These are phyloP conservation scores for Stomatorhinus walkeri DNA, from an alignment of 2,797 vertebrate species.

Conservation along the genomic window DNA sequence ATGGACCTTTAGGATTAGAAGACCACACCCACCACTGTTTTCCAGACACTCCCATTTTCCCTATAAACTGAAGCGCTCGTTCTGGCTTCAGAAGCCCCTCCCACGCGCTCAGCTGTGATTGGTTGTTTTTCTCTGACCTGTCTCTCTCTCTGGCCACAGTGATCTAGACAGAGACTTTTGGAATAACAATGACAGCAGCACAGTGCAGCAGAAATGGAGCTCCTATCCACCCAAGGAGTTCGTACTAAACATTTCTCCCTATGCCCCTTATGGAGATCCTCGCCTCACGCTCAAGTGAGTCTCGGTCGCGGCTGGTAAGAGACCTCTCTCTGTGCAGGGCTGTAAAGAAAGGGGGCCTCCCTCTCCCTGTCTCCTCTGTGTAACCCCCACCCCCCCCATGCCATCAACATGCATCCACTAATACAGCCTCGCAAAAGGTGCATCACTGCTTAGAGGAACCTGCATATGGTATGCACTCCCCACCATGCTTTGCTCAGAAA, in stretches of 20 bases:
- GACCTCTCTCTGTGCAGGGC: slow-evolving; percentile 58
- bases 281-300: slow-evolving; percentile 99
- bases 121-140: slow-evolving; percentile 80
- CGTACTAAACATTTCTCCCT: slow-evolving; percentile 99
- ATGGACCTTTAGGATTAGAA: slow-evolving; percentile 13
- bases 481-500: background rate
- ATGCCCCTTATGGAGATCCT: slow-evolving; percentile 96
- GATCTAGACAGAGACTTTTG: slow-evolving; percentile 99
- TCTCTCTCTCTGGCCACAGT: slow-evolving; percentile 89
- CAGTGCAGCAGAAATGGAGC: slow-evolving; percentile 99
- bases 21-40: slow-evolving; percentile 31
- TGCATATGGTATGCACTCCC: background rate
- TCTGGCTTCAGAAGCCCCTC: slow-evolving; percentile 21
- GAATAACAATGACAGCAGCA: slow-evolving; percentile 99
- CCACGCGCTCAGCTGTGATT: slow-evolving; percentile 53
- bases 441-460: background rate
- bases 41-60: slow-evolving; percentile 44
- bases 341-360: slow-evolving; percentile 56
- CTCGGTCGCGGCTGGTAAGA: slow-evolving; percentile 79
- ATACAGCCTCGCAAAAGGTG: background rate
- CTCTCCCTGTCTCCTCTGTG: slow-evolving; percentile 12
- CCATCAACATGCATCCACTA: slow-evolving; percentile 9
- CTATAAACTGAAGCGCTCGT: slow-evolving; percentile 11
- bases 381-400: background rate
- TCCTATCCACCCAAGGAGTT: slow-evolving; percentile 99